Percentiles rank a stretch among this genome's conserved stretches.
Conservation (phyloP, 2,888 invertebrate genomes). For the Cerastis rubricosa region DNA sequence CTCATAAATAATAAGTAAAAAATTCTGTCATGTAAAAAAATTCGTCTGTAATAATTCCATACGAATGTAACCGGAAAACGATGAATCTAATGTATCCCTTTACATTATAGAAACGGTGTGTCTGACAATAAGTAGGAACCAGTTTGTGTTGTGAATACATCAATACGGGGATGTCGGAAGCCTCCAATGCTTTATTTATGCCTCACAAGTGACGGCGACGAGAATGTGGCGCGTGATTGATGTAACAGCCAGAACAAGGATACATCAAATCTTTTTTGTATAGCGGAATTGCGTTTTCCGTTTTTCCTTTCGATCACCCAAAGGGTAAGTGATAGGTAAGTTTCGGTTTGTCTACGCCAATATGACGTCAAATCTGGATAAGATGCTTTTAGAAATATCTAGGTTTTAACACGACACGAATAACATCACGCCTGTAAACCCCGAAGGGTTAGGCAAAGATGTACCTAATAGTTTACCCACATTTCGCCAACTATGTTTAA, state of each 20-base stretch:
- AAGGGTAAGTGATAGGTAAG: conserved; percentile 63
- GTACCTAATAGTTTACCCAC: too few relatives aligned
- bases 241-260: conserved; percentile 80
- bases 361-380: conserved; percentile 18
- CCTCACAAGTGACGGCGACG: conserved; percentile 80
- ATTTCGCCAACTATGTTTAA: too few relatives aligned
- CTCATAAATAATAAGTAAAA: conserved; percentile 32
- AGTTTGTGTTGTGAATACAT: conserved; percentile 82
- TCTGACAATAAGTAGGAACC: conserved; percentile 79
- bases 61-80: conserved; percentile 57
- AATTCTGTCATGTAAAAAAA: conserved; percentile 37
- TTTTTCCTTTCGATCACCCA: conserved; percentile 67
- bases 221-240: conserved; percentile 83
- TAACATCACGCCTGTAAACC: too few relatives aligned
- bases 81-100: conserved; percentile 71
- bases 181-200: conserved; percentile 84
- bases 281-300: conserved; percentile 71
- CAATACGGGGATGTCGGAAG: conserved; percentile 82
- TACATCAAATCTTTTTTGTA: conserved; percentile 82
- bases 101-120: conserved; percentile 73
- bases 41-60: conserved; percentile 35
- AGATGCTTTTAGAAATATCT: background rate
- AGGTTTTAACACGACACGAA: too few relatives aligned
- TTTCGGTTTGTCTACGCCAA: conserved; percentile 37
- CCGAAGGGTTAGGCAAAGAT: too few relatives aligned